Evolutionary conservation across 2,888 invertebrate species (phyloP), one percentile per base, ranked within the genome.

Genomic region (Luperina testacea): DNA sequence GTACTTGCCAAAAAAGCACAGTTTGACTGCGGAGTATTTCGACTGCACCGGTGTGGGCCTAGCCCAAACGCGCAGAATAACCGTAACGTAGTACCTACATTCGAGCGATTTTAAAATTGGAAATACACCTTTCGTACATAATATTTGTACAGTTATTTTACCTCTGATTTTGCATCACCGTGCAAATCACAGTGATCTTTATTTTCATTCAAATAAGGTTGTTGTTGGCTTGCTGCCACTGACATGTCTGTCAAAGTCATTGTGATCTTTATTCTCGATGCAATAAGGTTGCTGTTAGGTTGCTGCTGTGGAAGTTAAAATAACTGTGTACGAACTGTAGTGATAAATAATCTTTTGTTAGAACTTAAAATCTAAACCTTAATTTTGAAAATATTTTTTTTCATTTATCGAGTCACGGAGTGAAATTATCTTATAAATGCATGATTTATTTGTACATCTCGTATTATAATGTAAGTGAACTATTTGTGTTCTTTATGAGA

Each of bases 11-110:
- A 64, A 81, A 53, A 64, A 48, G 38, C 27, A 38, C 8, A 72
- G 61, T 84, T 73, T 81, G 61, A 63, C 75, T 69, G 59, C 70
- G 51, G 2, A 57, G 24, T n/a, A 64, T 53, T 72, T 72, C n/a
- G 1, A 20, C 48, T 38, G 57, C 53, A 77, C 24, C 4, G 7
- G 57, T 57, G 57, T 57, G 7, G 7, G 71, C 17, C 17, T n/a
- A 20, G 11, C n/a, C 4, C 7, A 57, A 57, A 3, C 11, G 32
- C 6, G 15, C 24, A 1, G 20, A 51, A 13, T 15, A 1, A 32
- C 32, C 9, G 8, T 15, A 9, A 53, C 53, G 53, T 6, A 53
- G 32, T 32, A 32, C n/a, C n/a, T n/a, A n/a, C 6, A 53, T n/a
- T 24, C 9, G 9, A 42, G 42, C 2, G n/a, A 45, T 45, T 45